Percentiles rank a stretch among this genome's conserved stretches.
Conservation (phyloP, 2,888 invertebrate species). For the Anagyrus pseudococci region DNA sequence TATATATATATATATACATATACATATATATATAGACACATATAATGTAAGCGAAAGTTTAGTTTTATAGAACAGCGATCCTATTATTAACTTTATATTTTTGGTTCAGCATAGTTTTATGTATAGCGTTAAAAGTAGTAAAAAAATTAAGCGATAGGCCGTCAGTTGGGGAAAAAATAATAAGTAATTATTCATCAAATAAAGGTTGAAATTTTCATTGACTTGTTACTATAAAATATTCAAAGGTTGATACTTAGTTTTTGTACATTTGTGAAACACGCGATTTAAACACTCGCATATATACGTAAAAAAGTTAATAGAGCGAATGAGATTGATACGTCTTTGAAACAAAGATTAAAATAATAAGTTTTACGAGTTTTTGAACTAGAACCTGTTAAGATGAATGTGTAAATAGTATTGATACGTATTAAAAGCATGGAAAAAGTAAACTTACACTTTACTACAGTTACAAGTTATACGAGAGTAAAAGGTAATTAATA, state of each 20-base stretch:
- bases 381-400: constrained; percentile 43
- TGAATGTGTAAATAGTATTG: constrained; percentile 54
- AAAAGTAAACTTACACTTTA: constrained; percentile 50
- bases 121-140: no score
- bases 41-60: no score
- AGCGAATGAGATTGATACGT: constrained; percentile 38
- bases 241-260: constrained; percentile 49
- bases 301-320: constrained; percentile 52
- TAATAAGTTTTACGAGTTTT: constrained; percentile 36
- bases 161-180: no score
- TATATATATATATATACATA: no score
- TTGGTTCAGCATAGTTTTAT: no score
- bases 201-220: no score
- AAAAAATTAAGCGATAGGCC: no score
- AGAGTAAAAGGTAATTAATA: no score
- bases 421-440: constrained; percentile 39
- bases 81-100: no score
- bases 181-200: no score
- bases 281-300: constrained; percentile 51
- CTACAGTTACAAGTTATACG: constrained; percentile 55
- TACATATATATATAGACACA: no score
- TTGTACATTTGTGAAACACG: constrained; percentile 49
- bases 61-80: no score
- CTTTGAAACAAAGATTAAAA: constrained; percentile 35
- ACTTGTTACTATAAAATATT: constrained; percentile 42